phyloP scores from a whole-genome alignment of 2,797 vertebrate genomes.

The Rachycentron canadum region DNA sequence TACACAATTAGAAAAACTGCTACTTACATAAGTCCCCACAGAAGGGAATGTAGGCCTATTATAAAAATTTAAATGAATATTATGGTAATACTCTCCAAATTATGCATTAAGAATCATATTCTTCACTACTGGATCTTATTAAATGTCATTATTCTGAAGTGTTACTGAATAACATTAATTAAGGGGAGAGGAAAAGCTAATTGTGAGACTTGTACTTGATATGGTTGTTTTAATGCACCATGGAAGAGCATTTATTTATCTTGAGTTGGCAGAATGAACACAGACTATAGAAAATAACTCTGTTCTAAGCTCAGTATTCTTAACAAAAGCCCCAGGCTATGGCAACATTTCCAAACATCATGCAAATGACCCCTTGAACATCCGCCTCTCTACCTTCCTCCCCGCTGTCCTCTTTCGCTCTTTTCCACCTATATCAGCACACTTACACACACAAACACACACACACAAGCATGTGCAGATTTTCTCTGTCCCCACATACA shows the following conservation, averaged over 20 bases:
- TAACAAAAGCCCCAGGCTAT: constrained; percentile 53
- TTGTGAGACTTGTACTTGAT: constrained; percentile 48
- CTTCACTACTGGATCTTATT: constrained; percentile 58
- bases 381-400: constrained; percentile 38
- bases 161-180: constrained; percentile 68
- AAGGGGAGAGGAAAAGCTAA: constrained; percentile 59
- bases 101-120: constrained; percentile 61
- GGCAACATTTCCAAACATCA: constrained; percentile 65
- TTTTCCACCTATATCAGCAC: constrained; percentile 21
- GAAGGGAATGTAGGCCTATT: constrained; percentile 18
- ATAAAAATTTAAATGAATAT: constrained; percentile 50
- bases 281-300: constrained; percentile 44
- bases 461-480: background rate
- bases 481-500: background rate
- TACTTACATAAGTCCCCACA: constrained; percentile 22
- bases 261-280: constrained; percentile 49
- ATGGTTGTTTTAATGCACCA: constrained; percentile 51
- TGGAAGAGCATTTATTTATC: constrained; percentile 72
- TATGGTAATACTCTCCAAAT: constrained; percentile 64
- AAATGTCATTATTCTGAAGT: constrained; percentile 63
- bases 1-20: constrained; percentile 24
- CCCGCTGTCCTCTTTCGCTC: constrained; percentile 23
- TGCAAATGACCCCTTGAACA: constrained; percentile 65
- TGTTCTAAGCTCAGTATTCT: constrained; percentile 43
- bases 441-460: constrained; percentile 8